These are phyloP conservation scores for Saturnia pavonia DNA, from an alignment of 2,888 invertebrate genomes.

Conservation along the genomic window DNA sequence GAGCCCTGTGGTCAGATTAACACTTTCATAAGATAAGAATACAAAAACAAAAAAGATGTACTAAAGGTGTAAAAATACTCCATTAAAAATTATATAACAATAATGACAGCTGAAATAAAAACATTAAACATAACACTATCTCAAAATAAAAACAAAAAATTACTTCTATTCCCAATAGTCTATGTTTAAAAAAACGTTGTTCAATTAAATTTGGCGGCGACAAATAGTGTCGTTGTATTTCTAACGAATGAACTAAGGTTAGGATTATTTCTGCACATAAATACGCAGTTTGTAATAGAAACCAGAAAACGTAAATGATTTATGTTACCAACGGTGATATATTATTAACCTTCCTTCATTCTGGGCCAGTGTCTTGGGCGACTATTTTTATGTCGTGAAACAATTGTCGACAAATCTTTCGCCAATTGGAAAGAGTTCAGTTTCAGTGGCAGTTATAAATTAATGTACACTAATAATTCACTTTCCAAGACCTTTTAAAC, in stretches of 20 bases:
- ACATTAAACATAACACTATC: neutral
- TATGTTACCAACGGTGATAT: conserved; percentile 46
- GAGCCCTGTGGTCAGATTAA: too few species aligned
- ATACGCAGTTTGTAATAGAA: conserved; percentile 28
- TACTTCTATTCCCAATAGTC: neutral
- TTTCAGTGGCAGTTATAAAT: conserved; percentile 62
- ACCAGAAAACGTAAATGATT: conserved; percentile 40
- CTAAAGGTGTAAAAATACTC: too few species aligned
- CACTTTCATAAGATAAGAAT: too few species aligned
- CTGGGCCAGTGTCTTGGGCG: conserved; percentile 54
- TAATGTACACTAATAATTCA: conserved; percentile 53
- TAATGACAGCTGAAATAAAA: neutral
- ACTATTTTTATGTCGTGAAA: conserved; percentile 61
- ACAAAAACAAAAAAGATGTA: too few species aligned
- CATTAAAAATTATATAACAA: too few species aligned
- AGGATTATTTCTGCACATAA: neutral
- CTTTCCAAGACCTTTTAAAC: conserved; percentile 26
- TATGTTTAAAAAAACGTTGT: too few species aligned
- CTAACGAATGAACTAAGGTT: neutral
- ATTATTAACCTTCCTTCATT: conserved; percentile 50
- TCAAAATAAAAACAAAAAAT: neutral
- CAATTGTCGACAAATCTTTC: conserved; percentile 62
- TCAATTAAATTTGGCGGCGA: neutral
- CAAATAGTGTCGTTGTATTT: neutral
- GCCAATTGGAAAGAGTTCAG: conserved; percentile 67